Evolutionary conservation across 2,113 vertebrate genomes (phyloP), one percentile per base, ranked within the genome.

Genomic region (Struthidea cinerea): DNA sequence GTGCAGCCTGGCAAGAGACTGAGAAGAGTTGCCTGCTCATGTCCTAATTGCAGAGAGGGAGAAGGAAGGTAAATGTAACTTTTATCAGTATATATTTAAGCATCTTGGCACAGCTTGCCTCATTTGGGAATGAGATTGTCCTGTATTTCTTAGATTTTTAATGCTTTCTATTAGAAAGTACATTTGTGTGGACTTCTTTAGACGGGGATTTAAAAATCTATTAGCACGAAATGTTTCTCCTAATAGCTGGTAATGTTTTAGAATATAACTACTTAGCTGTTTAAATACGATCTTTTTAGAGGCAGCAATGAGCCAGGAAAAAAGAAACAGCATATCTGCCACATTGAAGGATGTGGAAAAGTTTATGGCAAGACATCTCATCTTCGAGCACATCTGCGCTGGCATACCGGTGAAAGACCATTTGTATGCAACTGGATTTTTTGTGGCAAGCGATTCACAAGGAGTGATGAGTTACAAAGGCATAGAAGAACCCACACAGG

Each of bases 341-440:
- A 99, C 97, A 99, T 99, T 98, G 99, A 99, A 97, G 99, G 99
- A 87, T 99, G 99, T 79, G 99, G 99, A 79, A 99, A 99, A 97
- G 99, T 99, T 65, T 99, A 99, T 87, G 99, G 99, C 59, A 99
- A 99, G 98, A 99, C 99, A 41, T 99, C 99, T 91, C 99, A 99
- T 97, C 98, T 99, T 85, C 98, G 99, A 95, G 99, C 99, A 50
- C 99, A 99, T 94, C 98, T 99, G 97, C 99, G 99, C 96, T 99
- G 99, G 99, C 99, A 99, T 98, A 99, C 99, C 1, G 99, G 99
- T 44, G 99, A 99, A 98, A 98, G 99, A 82, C 99, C 99, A 33
- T 99, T 99, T 94, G 98, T 99, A 79, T 99, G 99, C 97, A 99
- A 99, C 98, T 99, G 99, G 99, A 99, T 99, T 97, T 99, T 99